A percentile compares a stretch with the other conserved stretches of the same genome.
Evolutionary conservation across 2,113 vertebrate genomes (phyloP).

Genomic region (Gallinago paraguaiae): DNA sequence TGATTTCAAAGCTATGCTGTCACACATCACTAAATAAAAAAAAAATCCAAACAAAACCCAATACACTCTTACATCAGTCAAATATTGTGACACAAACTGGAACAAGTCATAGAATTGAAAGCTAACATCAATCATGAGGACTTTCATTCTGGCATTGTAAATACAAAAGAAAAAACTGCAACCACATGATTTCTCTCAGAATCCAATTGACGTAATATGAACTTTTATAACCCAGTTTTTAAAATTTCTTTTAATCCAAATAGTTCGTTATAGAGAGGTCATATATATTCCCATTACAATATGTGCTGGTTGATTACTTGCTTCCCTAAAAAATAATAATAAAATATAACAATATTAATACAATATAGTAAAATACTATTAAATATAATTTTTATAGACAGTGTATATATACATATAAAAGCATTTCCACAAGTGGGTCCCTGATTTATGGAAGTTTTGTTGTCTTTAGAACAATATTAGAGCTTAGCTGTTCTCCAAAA

Average conservation of each 20-base stretch:
- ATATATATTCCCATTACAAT: background rate
- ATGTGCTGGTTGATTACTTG: background rate
- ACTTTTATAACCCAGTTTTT: background rate
- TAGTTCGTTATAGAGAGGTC: background rate
- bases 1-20: constrained; percentile 26
- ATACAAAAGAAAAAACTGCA: background rate
- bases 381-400: background rate
- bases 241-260: background rate
- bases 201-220: background rate
- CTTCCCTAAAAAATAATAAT: background rate
- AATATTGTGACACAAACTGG: constrained; percentile 53
- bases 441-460: background rate
- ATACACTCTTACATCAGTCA: constrained; percentile 30
- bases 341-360: background rate
- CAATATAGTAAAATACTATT: background rate
- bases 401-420: background rate
- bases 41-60: constrained; percentile 14
- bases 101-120: constrained; percentile 38
- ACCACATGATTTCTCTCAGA: background rate
- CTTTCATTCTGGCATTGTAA: background rate
- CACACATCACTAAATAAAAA: constrained; percentile 10
- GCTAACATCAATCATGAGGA: background rate
- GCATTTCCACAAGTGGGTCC: background rate
- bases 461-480: background rate
- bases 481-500: background rate